A percentile compares a stretch with the other conserved stretches of the same genome.
These are phyloP conservation scores for Bettongia penicillata DNA, from an alignment of 2,113 vertebrate genomes.

Conservation along the genomic window DNA sequence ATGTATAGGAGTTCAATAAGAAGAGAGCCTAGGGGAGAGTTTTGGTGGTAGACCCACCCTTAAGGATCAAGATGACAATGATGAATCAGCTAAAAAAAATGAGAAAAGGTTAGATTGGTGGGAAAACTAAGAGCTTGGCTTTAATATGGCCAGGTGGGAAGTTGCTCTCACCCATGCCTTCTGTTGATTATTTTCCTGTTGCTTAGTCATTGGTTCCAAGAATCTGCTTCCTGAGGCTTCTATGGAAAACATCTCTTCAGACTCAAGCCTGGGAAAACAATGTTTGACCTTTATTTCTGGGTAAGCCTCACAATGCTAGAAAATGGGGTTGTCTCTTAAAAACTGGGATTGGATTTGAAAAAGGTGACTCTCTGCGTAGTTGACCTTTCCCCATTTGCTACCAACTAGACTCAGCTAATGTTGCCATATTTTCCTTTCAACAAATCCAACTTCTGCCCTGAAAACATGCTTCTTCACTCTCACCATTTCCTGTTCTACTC, in stretches of 20 bases:
- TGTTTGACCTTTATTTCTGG: background rate
- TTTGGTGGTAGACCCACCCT: too few relatives aligned
- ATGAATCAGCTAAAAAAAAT: background rate
- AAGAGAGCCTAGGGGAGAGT: background rate
- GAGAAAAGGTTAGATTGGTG: background rate
- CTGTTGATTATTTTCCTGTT: background rate
- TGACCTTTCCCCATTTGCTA: background rate
- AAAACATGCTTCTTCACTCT: background rate
- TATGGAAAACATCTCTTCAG: background rate
- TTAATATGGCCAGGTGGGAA: background rate
- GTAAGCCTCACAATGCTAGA: background rate
- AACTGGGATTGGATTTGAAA: background rate
- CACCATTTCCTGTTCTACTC: background rate
- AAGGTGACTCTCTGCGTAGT: background rate
- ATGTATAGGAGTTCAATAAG: background rate
- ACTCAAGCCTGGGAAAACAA: background rate
- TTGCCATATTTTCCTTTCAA: background rate
- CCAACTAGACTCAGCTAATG: background rate
- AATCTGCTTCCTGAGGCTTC: background rate
- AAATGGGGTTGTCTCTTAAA: background rate
- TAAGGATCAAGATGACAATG: background rate
- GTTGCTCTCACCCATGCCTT: background rate
- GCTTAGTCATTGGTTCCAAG: background rate
- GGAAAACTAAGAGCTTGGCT: background rate
- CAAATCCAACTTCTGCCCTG: background rate